These are phyloP conservation scores for Lepeophtheirus nordmannii DNA, from an alignment of 2,888 invertebrate species.

Conservation along the genomic window DNA sequence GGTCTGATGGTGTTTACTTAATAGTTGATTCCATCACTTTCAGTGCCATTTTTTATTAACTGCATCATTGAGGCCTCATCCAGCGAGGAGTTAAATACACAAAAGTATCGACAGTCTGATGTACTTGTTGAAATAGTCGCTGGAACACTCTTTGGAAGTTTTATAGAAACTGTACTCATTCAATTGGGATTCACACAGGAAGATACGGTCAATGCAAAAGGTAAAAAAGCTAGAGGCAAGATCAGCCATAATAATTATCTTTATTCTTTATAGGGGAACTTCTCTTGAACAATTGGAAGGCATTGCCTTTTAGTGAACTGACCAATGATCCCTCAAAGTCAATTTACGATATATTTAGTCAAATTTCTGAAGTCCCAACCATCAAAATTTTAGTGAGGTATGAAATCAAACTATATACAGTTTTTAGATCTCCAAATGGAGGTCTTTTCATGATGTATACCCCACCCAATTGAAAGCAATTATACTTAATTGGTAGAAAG, in stretches of 20 bases:
- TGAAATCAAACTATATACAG: background rate
- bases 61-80: background rate
- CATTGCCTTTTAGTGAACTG: background rate
- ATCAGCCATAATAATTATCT: background rate
- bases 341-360: constrained; percentile 7
- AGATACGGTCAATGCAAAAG: background rate
- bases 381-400: background rate
- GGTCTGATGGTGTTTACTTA: too few species aligned
- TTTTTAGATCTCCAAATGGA: too few species aligned
- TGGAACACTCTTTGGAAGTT: background rate
- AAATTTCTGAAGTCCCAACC: constrained; percentile 6
- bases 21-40: background rate
- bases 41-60: constrained; percentile 9
- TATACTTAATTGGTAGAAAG: too few species aligned
- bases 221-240: background rate
- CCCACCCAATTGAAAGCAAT: too few species aligned
- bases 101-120: background rate
- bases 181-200: constrained; percentile 7
- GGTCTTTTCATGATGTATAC: too few species aligned
- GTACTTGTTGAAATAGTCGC: constrained; percentile 1
- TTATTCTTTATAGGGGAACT: background rate
- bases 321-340: constrained; percentile 1
- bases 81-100: background rate
- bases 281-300: constrained; percentile 8
- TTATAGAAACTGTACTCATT: background rate